phyloP scores from a whole-genome alignment of 2,888 invertebrate genomes.

The Pristionchus japonicus region DNA sequence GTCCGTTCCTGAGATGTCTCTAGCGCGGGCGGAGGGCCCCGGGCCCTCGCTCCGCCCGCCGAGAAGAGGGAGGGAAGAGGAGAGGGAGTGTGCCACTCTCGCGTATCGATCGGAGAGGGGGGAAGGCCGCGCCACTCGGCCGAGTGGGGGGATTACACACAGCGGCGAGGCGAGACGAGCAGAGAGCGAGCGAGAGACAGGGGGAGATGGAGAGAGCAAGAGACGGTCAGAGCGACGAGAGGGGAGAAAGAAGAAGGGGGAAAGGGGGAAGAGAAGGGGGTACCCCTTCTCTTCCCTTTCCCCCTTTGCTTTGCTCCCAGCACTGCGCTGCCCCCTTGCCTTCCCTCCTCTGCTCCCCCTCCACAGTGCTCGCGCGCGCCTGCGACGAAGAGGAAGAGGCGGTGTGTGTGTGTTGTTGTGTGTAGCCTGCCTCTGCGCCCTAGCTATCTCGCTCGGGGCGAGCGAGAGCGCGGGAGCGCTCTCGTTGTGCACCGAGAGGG shows the following conservation, averaged over 20 bases:
- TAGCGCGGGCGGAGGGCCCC: not conserved
- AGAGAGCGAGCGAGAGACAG: not conserved
- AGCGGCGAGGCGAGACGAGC: not conserved
- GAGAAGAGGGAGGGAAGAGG: not conserved
- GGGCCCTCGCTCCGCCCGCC: not conserved
- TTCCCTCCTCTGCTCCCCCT: no score
- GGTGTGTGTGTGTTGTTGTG: not conserved
- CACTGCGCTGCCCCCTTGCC: not conserved
- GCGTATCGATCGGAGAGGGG: conserved; percentile 21
- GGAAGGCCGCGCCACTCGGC: not conserved
- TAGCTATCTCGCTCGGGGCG: not conserved
- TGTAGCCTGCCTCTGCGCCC: not conserved
- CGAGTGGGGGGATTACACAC: not conserved
- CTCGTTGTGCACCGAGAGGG: conserved; percentile 34
- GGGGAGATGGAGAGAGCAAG: not conserved
- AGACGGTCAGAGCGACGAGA: conserved; percentile 42
- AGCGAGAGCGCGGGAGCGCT: not conserved
- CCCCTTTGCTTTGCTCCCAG: not conserved
- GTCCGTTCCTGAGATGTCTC: not conserved
- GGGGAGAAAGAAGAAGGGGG: not conserved
- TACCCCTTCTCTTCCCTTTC: not conserved
- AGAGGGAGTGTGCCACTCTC: conserved; percentile 22
- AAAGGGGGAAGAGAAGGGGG: not conserved
- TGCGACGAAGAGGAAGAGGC: no score
- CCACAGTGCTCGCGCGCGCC: not conserved